These are phyloP conservation scores for Druon quercuslanigerum DNA, from an alignment of 1,140 invertebrate species.

Conservation along the genomic window DNA sequence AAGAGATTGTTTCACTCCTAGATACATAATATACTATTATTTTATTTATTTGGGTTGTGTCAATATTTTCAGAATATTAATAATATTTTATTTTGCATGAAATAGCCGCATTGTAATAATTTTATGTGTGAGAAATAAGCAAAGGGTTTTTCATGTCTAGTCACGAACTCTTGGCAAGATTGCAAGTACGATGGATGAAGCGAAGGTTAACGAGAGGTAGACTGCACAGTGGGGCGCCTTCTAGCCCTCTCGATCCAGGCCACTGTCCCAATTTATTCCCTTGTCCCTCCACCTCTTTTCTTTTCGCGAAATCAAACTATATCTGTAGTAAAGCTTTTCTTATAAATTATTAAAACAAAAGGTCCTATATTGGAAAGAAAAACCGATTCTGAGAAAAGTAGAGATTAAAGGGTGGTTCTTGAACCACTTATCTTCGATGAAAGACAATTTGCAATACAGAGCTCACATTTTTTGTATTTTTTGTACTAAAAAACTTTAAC, in stretches of 20 bases:
- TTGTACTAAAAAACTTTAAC: no score
- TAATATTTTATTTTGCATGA: no score
- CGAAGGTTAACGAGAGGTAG: conserved; percentile 40
- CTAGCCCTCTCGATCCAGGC: conserved; percentile 49
- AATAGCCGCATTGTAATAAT: not conserved
- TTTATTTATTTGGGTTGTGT: no score
- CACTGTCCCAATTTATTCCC: conserved; percentile 43
- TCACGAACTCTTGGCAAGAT: conserved; percentile 47
- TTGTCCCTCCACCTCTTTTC: conserved; percentile 48
- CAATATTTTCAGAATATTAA: no score
- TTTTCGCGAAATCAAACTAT: conserved; percentile 9
- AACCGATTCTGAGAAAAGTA: not conserved
- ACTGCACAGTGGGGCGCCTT: conserved; percentile 53
- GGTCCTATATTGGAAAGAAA: not conserved
- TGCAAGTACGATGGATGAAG: conserved; percentile 47
- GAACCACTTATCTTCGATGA: not conserved
- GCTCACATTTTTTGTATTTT: not conserved
- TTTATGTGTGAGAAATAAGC: conserved; percentile 12
- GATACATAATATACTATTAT: no score
- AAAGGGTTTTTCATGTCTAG: conserved; percentile 36
- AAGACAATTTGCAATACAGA: not conserved
- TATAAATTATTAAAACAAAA: conserved; percentile 20
- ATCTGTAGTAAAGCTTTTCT: not conserved
- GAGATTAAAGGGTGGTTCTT: not conserved
- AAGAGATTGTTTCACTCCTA: no score